Evolutionary conservation across 1,140 invertebrate genomes (phyloP).

Genomic region (Apis dorsata): DNA sequence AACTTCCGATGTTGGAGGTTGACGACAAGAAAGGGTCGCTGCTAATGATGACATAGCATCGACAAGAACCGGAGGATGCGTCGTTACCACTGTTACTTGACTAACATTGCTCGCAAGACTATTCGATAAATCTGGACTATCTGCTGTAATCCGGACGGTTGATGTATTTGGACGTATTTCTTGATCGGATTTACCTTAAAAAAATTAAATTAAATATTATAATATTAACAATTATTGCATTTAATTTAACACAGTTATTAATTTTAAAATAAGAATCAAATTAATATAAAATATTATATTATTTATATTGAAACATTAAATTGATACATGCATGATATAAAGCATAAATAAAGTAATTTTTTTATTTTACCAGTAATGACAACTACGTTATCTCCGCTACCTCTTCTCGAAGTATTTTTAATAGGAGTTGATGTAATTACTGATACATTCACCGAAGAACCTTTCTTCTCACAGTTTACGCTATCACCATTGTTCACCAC

Average conservation of each 20-base stretch:
- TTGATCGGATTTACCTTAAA: conserved; percentile 66
- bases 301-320: neutral
- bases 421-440: conserved; percentile 78
- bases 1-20: conserved; percentile 82
- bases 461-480: conserved; percentile 43
- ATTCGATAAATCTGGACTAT: conserved; percentile 83
- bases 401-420: conserved; percentile 68
- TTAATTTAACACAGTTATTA: neutral
- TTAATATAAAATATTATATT: too few relatives aligned
- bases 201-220: neutral
- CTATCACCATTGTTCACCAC: conserved; percentile 38
- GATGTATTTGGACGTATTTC: conserved; percentile 79
- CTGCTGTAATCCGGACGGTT: conserved; percentile 82
- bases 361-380: conserved; percentile 74
- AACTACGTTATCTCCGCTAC: conserved; percentile 74
- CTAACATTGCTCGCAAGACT: conserved; percentile 86
- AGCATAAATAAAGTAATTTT: conserved; percentile 6
- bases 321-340: too few relatives aligned
- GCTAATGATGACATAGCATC: conserved; percentile 78
- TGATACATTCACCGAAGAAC: conserved; percentile 74
- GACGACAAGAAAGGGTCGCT: conserved; percentile 67
- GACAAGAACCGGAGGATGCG: conserved; percentile 87
- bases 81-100: conserved; percentile 89
- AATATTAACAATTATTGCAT: neutral
- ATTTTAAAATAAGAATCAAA: neutral